Evolutionary conservation across 2,888 invertebrate species (phyloP).

Genomic region (Pristionchus mayeri): DNA sequence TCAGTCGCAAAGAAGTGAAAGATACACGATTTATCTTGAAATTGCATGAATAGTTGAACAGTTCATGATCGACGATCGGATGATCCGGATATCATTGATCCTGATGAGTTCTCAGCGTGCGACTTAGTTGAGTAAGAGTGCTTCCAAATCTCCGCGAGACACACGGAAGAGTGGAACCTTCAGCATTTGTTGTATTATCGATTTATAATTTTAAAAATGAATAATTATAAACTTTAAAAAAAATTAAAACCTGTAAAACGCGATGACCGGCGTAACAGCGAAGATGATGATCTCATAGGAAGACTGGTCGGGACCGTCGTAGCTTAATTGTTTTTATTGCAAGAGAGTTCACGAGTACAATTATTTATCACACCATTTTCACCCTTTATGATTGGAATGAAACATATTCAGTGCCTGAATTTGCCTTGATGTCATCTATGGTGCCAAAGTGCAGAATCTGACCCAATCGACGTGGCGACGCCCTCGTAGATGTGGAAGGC

Average conservation of each 20-base stretch:
- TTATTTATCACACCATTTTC: too few species aligned
- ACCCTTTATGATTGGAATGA: too few species aligned
- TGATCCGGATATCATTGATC: not conserved
- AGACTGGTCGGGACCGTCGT: constrained; percentile 26
- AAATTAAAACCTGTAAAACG: constrained; percentile 66
- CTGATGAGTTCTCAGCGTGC: not conserved
- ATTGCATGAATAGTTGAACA: too few species aligned
- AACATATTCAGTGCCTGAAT: too few species aligned
- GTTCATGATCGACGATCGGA: not conserved
- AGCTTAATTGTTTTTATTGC: too few species aligned
- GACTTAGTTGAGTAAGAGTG: constrained; percentile 62
- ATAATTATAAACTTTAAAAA: not conserved
- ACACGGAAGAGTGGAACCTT: constrained; percentile 67
- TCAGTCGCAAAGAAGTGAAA: too few species aligned
- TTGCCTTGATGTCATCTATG: too few species aligned
- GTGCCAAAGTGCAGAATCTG: too few species aligned
- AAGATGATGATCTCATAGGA: constrained; percentile 68
- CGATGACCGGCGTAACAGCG: constrained; percentile 72
- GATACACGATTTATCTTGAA: too few species aligned
- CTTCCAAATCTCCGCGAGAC: constrained; percentile 69
- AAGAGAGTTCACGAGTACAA: too few species aligned
- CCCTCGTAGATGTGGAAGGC: constrained; percentile 68
- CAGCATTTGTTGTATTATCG: not conserved
- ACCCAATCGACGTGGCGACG: constrained; percentile 15
- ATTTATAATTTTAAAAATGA: not conserved